Evolutionary conservation across 2,113 vertebrate species (phyloP).

Genomic region (Syngnathoides biaculeatus): DNA sequence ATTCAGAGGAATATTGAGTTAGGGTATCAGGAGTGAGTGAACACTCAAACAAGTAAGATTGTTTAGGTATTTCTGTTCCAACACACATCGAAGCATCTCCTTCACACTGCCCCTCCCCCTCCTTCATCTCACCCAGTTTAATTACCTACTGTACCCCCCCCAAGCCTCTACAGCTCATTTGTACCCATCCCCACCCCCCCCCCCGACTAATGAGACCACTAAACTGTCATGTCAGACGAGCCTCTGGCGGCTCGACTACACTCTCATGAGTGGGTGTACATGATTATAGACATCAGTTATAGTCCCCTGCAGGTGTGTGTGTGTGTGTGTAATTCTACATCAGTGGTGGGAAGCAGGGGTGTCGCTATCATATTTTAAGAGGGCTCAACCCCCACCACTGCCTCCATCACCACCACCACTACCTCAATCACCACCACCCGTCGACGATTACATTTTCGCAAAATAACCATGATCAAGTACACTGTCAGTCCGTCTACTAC

Average conservation of each 20-base stretch:
- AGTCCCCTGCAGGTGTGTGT: slow-evolving; percentile 39
- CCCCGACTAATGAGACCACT: slow-evolving; percentile 70
- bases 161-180: slow-evolving; percentile 36
- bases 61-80: not conserved
- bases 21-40: too few species aligned
- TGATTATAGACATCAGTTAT: slow-evolving; percentile 65
- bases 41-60: not conserved
- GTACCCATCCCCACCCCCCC: slow-evolving; percentile 35
- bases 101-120: slow-evolving; percentile 11
- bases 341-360: not conserved
- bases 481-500: too few species aligned
- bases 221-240: slow-evolving; percentile 66
- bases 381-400: too few species aligned
- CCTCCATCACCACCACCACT: too few species aligned
- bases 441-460: too few species aligned
- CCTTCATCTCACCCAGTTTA: slow-evolving; percentile 43
- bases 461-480: too few species aligned
- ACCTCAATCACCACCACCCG: too few species aligned
- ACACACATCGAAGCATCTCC: not conserved
- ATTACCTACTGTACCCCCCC: slow-evolving; percentile 51
- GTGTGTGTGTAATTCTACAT: slow-evolving; percentile 7
- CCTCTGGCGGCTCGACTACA: slow-evolving; percentile 28
- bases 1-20: too few species aligned
- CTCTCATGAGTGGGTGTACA: slow-evolving; percentile 25
- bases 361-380: too few species aligned